Evolutionary conservation across 2,888 invertebrate species (phyloP).

Genomic region (Geophilus truncorum): DNA sequence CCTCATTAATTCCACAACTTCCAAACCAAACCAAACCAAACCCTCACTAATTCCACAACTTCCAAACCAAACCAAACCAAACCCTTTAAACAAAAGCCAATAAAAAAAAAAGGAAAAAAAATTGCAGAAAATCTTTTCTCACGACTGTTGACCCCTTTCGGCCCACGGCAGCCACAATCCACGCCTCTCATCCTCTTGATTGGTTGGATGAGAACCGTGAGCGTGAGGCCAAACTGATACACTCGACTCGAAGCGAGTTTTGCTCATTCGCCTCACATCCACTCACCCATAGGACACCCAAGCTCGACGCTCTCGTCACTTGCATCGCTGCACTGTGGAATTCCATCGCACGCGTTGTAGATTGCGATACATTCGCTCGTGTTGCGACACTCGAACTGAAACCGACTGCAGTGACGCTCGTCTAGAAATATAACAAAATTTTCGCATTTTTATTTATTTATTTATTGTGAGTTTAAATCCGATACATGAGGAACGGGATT

Average conservation of each 20-base stretch:
- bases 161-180: background rate
- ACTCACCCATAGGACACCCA: conserved; percentile 57
- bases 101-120: background rate
- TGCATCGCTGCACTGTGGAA: conserved; percentile 81
- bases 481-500: background rate
- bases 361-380: conserved; percentile 88
- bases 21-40: background rate
- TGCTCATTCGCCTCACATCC: background rate
- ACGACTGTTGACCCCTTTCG: background rate
- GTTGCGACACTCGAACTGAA: conserved; percentile 80
- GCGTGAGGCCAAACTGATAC: background rate
- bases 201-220: conserved; percentile 18
- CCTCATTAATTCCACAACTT: background rate
- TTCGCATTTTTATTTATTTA: background rate
- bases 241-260: background rate
- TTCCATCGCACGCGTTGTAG: conserved; percentile 92
- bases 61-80: background rate
- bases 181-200: background rate
- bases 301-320: conserved; percentile 86
- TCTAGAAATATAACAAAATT: conserved; percentile 17
- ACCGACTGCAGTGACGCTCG: conserved; percentile 61
- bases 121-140: background rate
- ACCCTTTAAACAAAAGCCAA: too few relatives aligned
- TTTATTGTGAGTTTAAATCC: conserved; percentile 7
- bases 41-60: background rate